A percentile compares a stretch with the other conserved stretches of the same genome.
Evolutionary conservation across 2,888 invertebrate genomes (phyloP).

Genomic region (Idaea dimidiata): DNA sequence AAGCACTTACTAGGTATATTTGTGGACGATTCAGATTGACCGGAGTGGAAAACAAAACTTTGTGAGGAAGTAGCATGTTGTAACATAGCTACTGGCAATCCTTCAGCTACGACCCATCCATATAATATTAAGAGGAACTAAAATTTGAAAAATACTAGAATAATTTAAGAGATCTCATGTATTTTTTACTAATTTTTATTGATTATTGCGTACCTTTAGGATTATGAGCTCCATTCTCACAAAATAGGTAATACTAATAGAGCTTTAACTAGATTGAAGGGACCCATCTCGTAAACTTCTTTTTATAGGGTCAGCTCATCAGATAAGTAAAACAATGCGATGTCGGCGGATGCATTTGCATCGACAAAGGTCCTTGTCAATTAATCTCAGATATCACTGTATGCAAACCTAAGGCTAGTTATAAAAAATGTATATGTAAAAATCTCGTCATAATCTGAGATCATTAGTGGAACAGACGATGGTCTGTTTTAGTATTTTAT

Average conservation of each 20-base stretch:
- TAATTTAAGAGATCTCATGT: no score
- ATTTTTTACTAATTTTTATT: background rate
- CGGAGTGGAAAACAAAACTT: slow-evolving; percentile 56
- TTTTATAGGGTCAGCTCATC: slow-evolving; percentile 64
- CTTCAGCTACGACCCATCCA: slow-evolving; percentile 40
- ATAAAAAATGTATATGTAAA: slow-evolving; percentile 22
- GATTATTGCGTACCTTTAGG: background rate
- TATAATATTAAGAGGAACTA: slow-evolving; percentile 47
- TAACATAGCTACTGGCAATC: slow-evolving; percentile 64
- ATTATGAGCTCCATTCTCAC: slow-evolving; percentile 11
- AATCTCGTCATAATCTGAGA: slow-evolving; percentile 27
- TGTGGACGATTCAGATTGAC: slow-evolving; percentile 38
- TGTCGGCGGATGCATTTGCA: slow-evolving; percentile 57
- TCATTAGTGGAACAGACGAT: slow-evolving; percentile 19
- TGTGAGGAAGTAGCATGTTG: slow-evolving; percentile 67
- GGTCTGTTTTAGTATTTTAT: background rate
- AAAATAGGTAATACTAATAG: slow-evolving; percentile 35
- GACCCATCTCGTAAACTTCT: slow-evolving; percentile 40
- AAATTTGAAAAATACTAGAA: background rate
- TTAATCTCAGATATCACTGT: slow-evolving; percentile 55
- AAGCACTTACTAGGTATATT: slow-evolving; percentile 31
- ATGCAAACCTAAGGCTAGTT: slow-evolving; percentile 32
- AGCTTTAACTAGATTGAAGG: slow-evolving; percentile 46
- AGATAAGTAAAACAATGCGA: slow-evolving; percentile 64
- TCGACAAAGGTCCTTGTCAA: slow-evolving; percentile 69